Evolutionary conservation across 1,140 invertebrate species (phyloP).

Genomic region (Drosophila micromelanica): DNA sequence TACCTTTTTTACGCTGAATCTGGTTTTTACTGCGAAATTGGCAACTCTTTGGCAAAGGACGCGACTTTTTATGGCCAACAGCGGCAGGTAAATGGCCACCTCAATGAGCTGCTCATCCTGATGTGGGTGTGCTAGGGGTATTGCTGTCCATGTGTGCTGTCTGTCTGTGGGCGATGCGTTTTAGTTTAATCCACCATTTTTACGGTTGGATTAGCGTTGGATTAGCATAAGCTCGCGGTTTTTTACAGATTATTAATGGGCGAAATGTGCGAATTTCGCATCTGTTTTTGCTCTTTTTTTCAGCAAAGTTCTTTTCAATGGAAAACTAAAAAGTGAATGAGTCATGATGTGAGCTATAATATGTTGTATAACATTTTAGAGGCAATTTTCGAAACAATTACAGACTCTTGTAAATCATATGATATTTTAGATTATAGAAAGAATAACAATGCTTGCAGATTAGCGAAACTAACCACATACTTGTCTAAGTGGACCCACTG

Average conservation of each 20-base stretch:
- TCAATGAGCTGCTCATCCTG: conserved; percentile 38
- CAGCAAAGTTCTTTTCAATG: conserved; percentile 3
- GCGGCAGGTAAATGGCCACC: conserved; percentile 48
- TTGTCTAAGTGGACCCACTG: too few species aligned
- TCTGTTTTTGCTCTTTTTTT: neutral
- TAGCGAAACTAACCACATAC: too few species aligned
- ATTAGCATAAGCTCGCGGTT: conserved; percentile 77
- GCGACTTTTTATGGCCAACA: conserved; percentile 59
- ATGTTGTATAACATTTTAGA: too few species aligned
- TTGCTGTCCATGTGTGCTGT: neutral
- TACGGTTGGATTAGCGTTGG: conserved; percentile 75
- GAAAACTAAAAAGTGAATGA: conserved; percentile 37
- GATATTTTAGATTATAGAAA: too few species aligned
- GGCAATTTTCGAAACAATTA: neutral
- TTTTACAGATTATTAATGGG: conserved; percentile 50
- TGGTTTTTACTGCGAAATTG: conserved; percentile 65
- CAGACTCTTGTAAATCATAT: neutral
- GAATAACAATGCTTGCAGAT: too few species aligned
- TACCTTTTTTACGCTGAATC: conserved; percentile 66
- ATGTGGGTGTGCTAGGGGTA: neutral
- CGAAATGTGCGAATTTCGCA: conserved; percentile 7
- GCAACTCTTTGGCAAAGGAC: conserved; percentile 69
- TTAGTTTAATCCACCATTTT: conserved; percentile 77
- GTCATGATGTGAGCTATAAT: neutral
- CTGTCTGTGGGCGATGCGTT: conserved; percentile 28